These are phyloP conservation scores for Scaptomyza hsui DNA, from an alignment of 1,140 invertebrate species.

Conservation along the genomic window DNA sequence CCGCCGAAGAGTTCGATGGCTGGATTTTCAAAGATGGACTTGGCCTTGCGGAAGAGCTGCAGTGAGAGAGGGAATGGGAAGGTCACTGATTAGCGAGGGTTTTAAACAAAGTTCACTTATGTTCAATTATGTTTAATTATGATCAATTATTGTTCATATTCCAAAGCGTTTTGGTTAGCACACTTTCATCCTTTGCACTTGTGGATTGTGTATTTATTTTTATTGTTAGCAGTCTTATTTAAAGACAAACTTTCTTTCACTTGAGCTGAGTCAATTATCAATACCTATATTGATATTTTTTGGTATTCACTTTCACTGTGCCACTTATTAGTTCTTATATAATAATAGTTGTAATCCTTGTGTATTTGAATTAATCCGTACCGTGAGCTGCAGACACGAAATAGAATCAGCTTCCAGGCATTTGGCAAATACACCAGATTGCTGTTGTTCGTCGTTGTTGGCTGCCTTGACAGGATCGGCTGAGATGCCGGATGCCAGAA, in stretches of 20 bases:
- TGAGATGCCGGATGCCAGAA: slow-evolving; percentile 75
- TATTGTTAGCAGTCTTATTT: slow-evolving; percentile 4
- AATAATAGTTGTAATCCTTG: slow-evolving; percentile 59
- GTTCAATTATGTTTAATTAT: slow-evolving; percentile 13
- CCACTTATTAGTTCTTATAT: slow-evolving; percentile 36
- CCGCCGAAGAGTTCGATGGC: slow-evolving; percentile 86
- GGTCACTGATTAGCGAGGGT: slow-evolving; percentile 46
- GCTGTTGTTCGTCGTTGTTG: slow-evolving; percentile 50
- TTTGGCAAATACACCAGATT: slow-evolving; percentile 82
- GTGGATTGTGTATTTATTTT: background rate
- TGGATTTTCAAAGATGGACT: slow-evolving; percentile 87
- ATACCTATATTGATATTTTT: background rate
- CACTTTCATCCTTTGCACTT: slow-evolving; percentile 42
- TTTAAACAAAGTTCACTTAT: slow-evolving; percentile 34
- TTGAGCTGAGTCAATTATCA: slow-evolving; percentile 31
- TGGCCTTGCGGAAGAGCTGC: slow-evolving; percentile 86
- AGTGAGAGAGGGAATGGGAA: slow-evolving; percentile 14
- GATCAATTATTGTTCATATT: slow-evolving; percentile 27
- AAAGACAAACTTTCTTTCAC: slow-evolving; percentile 29
- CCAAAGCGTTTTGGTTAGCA: slow-evolving; percentile 9
- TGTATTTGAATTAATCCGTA: slow-evolving; percentile 79
- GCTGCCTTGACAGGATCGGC: slow-evolving; percentile 76
- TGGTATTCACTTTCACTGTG: slow-evolving; percentile 68
- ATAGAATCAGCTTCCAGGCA: slow-evolving; percentile 88
- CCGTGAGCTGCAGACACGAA: slow-evolving; percentile 87